Evolutionary conservation across 2,797 vertebrate genomes (phyloP), one percentile per base, ranked within the genome.

Genomic region (Danio jaintianensis): DNA sequence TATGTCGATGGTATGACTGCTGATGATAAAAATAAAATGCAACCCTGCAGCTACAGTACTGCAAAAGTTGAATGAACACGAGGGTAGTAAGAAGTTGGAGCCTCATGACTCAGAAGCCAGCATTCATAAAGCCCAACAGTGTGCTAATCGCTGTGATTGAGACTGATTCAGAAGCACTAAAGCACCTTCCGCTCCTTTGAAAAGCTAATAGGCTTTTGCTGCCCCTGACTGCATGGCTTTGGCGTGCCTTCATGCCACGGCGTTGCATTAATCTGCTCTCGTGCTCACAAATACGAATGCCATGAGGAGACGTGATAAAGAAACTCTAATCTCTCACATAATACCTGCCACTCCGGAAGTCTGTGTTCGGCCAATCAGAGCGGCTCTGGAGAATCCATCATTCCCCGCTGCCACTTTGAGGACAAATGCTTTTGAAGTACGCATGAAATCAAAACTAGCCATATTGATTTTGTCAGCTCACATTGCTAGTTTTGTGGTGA

Each of bases 121-220:
- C 56, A 48, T 81, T 78, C 58, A 67, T 47, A 20, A 69, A 59
- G 22, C 15, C 79, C 52, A 81, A n/a, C 29, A 48, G 67, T 47
- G 15, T 4, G n/a, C 42, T 78, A 58, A 84, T 81, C 81, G 47
- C 53, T 20, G 15, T 52, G 36, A 78, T 22, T 66, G 66, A 79
- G 15, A 64, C 15, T 0, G 48, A 56, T 53, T 70, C 68, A 50
- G 56, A 38, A 59, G 55, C 59, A 67, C 63, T 58, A 59, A 56
- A 29, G 66, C 42, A 68, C 66, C 83, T 81, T 86, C 81, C 64
- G 58, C 76, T 75, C 76, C 67, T 70, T 78, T 80, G 72, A 75
- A 82, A 80, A 72, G 2, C 43, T 82, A 86, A 86, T 79, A 82
- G 79, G 85, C 77, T 86, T 85, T 80, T 48, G 38, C 67, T 71